Base-by-base conservation (phyloP, 2,888 invertebrate species). In the Dicranocentrus wangi region DNA sequence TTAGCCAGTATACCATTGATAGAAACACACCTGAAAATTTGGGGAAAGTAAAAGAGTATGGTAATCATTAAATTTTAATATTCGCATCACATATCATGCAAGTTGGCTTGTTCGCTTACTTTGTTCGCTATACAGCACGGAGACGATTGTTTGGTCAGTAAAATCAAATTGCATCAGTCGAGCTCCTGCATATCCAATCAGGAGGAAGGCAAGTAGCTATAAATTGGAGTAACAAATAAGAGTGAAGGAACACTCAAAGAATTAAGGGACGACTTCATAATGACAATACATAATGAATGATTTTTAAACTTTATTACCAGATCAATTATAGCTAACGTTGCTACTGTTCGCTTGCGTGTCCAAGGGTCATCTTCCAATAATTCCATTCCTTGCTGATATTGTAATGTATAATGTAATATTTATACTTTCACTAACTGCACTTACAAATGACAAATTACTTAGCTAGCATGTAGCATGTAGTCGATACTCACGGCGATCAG, bases 1-100 rank as follows among this genome's bases (percentile, higher is more conserved):
- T 70, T 17, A 86, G 65, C 86, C 86, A 86, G 77, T 84, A 86
- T 15, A 84, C 28, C 58, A 86, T 79, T 8, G 85, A 85, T 8
- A 85, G 53, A 21, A 82, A 73, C 15, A 82, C 72, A 25, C 72
- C 82, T 82, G 61, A 17, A 47, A 1, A 21, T 21, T 58, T 15
- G 1, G 55, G 8, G 53, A 42, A 53, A 70, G 53, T 25, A 32
- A n/a, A n/a, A n/a, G n/a, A n/a, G n/a, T n/a, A n/a, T n/a, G n/a
- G n/a, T n/a, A n/a, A n/a, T n/a, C n/a, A n/a, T n/a, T n/a, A n/a
- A n/a, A n/a, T n/a, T n/a, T n/a, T n/a, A n/a, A n/a, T n/a, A n/a
- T n/a, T n/a, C n/a, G n/a, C n/a, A n/a, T n/a, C n/a, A n/a, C n/a
- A n/a, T n/a, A n/a, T n/a, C n/a, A n/a, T n/a, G n/a, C n/a, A n/a